Evolutionary conservation across 2,888 invertebrate species (phyloP), one percentile per base, ranked within the genome.

Genomic region (Theodoxus fluviatilis): DNA sequence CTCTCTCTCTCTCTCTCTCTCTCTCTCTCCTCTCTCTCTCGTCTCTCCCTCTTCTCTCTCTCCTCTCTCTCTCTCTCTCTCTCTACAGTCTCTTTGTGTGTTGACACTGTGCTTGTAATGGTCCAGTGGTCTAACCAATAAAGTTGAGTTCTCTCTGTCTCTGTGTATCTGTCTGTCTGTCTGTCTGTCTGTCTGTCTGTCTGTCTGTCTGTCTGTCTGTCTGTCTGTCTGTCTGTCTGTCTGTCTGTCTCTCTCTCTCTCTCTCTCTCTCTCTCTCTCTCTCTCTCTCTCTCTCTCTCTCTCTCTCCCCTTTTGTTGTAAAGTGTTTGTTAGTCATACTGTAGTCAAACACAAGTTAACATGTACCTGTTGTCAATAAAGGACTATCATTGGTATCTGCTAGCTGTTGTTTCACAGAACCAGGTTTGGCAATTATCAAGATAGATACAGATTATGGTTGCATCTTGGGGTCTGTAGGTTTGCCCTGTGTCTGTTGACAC

Each of bases 121-220:
- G n/a, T n/a, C n/a, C n/a, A n/a, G n/a, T n/a, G n/a, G n/a, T n/a
- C n/a, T n/a, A n/a, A n/a, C n/a, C n/a, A n/a, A n/a, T n/a, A n/a
- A n/a, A n/a, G n/a, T n/a, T n/a, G n/a, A n/a, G n/a, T n/a, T 37
- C 28, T 22, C 43, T 57, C 55, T 38, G 25, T 68, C 37, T 68
- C 38, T 57, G 12, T 68, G 25, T 38, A 22, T 47, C 33, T 52
- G 35, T 67, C 67, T 31, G n/a, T 52, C 31, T n/a, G 35, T 22
- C 28, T n/a, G 12, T 33, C 25, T 35, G 12, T 64, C 18, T 47
- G 31, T 47, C 43, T 66, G 6, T 66, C 66, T 66, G 47, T 66
- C 47, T 66, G 47, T 47, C 66, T 66, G 28, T 66, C 66, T 66
- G 47, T 66, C 66, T 66, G 47, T 47, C 66, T 66, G 47, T 47